Percentiles rank a stretch among this genome's conserved stretches.
Conservation (phyloP, 2,113 vertebrate genomes). For the Arothron firmamentum region DNA sequence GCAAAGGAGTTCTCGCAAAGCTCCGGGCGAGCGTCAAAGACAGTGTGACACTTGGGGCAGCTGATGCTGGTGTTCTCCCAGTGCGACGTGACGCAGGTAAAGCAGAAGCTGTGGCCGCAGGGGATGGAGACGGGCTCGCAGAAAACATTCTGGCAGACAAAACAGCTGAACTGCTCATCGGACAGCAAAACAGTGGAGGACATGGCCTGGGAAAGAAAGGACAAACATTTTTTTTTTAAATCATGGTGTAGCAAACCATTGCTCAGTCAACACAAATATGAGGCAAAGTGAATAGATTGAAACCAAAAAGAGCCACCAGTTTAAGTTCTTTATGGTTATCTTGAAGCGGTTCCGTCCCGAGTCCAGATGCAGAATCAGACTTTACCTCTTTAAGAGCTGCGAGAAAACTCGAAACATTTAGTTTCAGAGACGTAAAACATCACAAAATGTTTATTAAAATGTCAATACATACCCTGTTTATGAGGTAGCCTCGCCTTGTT, state of each 20-base stretch:
- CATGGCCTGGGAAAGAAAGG: conserved; percentile 41
- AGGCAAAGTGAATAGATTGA: background rate
- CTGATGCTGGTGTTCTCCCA: conserved; percentile 35
- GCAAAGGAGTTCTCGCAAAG: conserved; percentile 64
- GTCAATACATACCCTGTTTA: background rate
- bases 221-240: background rate
- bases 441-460: background rate
- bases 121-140: conserved; percentile 65
- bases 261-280: background rate
- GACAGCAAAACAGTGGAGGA: conserved; percentile 39
- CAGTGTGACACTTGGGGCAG: conserved; percentile 54
- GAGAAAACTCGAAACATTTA: too few species aligned
- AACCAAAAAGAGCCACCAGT: background rate
- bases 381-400: background rate
- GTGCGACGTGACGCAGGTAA: conserved; percentile 55
- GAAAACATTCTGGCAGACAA: conserved; percentile 64
- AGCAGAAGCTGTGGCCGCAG: conserved; percentile 74
- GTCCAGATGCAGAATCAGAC: conserved; percentile 26
- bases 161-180: conserved; percentile 64
- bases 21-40: conserved; percentile 48
- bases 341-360: conserved; percentile 33
- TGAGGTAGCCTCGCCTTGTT: conserved; percentile 29
- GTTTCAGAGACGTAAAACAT: too few species aligned
- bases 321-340: background rate
- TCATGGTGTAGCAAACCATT: background rate